These are phyloP conservation scores for Troides oblongomaculatus DNA, from an alignment of 2,888 invertebrate species.

Conservation along the genomic window DNA sequence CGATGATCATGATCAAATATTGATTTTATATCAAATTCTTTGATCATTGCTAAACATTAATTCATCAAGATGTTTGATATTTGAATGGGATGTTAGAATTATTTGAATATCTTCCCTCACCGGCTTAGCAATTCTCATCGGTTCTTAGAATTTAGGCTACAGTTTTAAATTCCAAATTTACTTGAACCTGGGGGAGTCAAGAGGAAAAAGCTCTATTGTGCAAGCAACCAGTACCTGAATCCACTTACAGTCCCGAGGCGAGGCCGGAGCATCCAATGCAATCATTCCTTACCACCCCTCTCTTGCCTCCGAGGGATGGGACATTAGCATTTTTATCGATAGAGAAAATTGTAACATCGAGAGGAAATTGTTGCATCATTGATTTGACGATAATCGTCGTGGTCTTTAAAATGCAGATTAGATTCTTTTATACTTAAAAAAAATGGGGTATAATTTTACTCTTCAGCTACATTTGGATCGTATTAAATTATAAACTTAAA, in stretches of 20 bases:
- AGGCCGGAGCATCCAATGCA: conserved; percentile 59
- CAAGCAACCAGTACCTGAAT: conserved; percentile 38
- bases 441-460: background rate
- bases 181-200: conserved; percentile 36
- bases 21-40: no score
- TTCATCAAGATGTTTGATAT: no score
- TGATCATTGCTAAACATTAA: no score
- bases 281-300: conserved; percentile 56
- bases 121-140: conserved; percentile 11
- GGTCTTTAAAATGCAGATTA: background rate
- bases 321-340: conserved; percentile 75
- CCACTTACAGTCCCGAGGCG: conserved; percentile 45
- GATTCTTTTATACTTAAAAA: conserved; percentile 1
- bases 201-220: conserved; percentile 41
- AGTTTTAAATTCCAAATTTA: conserved; percentile 33
- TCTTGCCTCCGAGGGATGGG: conserved; percentile 49
- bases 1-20: no score
- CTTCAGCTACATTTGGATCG: background rate
- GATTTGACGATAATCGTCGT: conserved; percentile 33
- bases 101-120: background rate
- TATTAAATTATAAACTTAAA: background rate
- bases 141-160: conserved; percentile 20
- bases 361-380: conserved; percentile 48
- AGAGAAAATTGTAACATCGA: conserved; percentile 50
- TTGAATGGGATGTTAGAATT: background rate